Evolutionary conservation across 2,797 vertebrate species (phyloP).

Genomic region (Prunella strophiata): DNA sequence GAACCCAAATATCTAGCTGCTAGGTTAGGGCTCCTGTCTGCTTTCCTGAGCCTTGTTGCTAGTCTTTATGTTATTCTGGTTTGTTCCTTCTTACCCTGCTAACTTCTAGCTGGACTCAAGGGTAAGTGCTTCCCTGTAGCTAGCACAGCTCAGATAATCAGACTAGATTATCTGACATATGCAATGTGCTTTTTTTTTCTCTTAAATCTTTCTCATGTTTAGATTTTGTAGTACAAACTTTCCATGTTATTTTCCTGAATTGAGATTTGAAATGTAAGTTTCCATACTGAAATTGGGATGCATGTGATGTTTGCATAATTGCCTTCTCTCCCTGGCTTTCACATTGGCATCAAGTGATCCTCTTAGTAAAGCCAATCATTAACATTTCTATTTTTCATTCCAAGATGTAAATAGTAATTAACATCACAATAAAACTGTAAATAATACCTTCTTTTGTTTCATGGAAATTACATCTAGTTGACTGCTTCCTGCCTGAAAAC

Average conservation of each 20-base stretch:
- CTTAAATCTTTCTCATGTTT: slow-evolving; percentile 97
- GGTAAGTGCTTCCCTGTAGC: slow-evolving; percentile 99
- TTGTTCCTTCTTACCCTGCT: slow-evolving; percentile 99
- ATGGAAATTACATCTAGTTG: slow-evolving; percentile 80
- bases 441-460: slow-evolving; percentile 76
- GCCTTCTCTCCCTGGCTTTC: slow-evolving; percentile 97
- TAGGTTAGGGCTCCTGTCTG: slow-evolving; percentile 99
- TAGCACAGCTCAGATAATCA: slow-evolving; percentile 99
- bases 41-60: slow-evolving; percentile 99
- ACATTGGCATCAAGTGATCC: slow-evolving; percentile 90
- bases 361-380: slow-evolving; percentile 90
- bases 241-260: slow-evolving; percentile 88
- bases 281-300: slow-evolving; percentile 97
- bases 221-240: slow-evolving; percentile 90
- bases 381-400: slow-evolving; percentile 78
- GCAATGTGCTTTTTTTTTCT: slow-evolving; percentile 92
- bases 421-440: slow-evolving; percentile 76
- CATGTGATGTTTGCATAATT: slow-evolving; percentile 99
- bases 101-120: slow-evolving; percentile 98
- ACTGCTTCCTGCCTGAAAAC: slow-evolving; percentile 84
- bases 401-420: slow-evolving; percentile 79
- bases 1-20: slow-evolving; percentile 94
- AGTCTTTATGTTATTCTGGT: slow-evolving; percentile 99
- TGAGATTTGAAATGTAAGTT: slow-evolving; percentile 91
- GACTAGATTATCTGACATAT: slow-evolving; percentile 99